Evolutionary conservation across 2,113 vertebrate genomes (phyloP), one percentile per base, ranked within the genome.

Genomic region (Hassar affinis): DNA sequence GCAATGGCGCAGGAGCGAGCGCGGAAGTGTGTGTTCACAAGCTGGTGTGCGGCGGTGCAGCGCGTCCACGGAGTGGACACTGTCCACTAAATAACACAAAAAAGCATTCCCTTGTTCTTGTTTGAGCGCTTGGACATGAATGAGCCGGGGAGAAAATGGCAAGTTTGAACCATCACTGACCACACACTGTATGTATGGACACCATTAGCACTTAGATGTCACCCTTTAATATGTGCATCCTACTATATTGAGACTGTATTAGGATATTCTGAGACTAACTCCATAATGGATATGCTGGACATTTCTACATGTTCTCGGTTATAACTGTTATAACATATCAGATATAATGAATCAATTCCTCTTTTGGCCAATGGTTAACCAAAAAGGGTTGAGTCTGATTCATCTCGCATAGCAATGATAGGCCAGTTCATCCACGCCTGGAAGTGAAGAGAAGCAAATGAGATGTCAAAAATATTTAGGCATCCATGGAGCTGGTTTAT

Each of bases 1-100:
- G 71, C 52, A 85, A 83, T 82, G 66, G 75, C 78, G 85, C 79
- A 42, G 9, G 42, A 25, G 42, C 17, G 75, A 71, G 30, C 74
- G 84, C 78, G 72, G 81, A 76, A 84, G 87, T 69, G 54, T 64
- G 18, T 14, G 49, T 30, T 52, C 20, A 22, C 45, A 27, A 74
- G 47, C 47, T 22, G 15, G 42, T 52, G 74, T 54, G 69, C 57
- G 6, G 25, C n/a, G 47, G 68, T 61, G 66, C 72, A 52, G 5
- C 17, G 1, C 72, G 1, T 25, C 51, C 15, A 11, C 74, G 33
- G n/a, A 20, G 0, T 61, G 77, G 77, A 45, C 12, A 45, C 57
- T 47, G 56, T 18, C n/a, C n/a, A n/a, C n/a, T n/a, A 38, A 57
- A 57, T 77, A 22, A 54, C 49, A 54, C 30, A 38, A 20, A n/a